Evolutionary conservation across 2,797 vertebrate species (phyloP), one percentile per base, ranked within the genome.

Genomic region (Neosalanx taihuensis): DNA sequence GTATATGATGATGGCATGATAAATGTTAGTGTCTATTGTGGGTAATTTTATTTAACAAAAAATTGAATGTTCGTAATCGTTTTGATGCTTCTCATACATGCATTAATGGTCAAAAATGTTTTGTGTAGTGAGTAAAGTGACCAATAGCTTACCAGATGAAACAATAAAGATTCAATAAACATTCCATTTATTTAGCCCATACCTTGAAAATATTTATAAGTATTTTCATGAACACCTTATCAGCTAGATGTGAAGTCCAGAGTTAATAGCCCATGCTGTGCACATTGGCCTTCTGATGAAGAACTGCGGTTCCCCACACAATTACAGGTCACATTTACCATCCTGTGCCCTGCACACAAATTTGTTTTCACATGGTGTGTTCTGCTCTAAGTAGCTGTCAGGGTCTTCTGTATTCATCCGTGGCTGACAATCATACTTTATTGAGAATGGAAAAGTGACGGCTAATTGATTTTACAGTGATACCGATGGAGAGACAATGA

Each of bases 381-480:
- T 89, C 90, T 86, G 86, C 84, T 86, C 86, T 82, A 85, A 90
- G 89, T 89, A 88, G 82, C 95, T 93, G 94, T 94, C 94, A 94
- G 94, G 93, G 93, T 95, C 93, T 92, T 93, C 94, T 93, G 95
- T 94, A 94, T 93, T 95, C 94, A 94, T 94, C 91, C 93, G 81
- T 91, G 90, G 92, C 93, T 92, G 95, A 96, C 96, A 96, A 95
- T 97, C 94, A 95, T 94, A 94, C 95, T 96, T 94, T 95, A 96
- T 94, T 95, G 96, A 95, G 96, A 97, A 98, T 94, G 96, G 95
- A 95, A 97, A 95, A 95, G 97, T 97, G 97, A 98, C 94, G 97
- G 96, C 96, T 99, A 99, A 99, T 99, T 99, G 97, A 99, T 99
- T 99, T 99, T 98, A 99, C 97, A 98, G 96, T 96, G 91, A 95